Percentiles rank a stretch among this genome's conserved stretches.
Conservation (phyloP, 2,888 invertebrate species). For the Caenorhabditis drosophilae region DNA sequence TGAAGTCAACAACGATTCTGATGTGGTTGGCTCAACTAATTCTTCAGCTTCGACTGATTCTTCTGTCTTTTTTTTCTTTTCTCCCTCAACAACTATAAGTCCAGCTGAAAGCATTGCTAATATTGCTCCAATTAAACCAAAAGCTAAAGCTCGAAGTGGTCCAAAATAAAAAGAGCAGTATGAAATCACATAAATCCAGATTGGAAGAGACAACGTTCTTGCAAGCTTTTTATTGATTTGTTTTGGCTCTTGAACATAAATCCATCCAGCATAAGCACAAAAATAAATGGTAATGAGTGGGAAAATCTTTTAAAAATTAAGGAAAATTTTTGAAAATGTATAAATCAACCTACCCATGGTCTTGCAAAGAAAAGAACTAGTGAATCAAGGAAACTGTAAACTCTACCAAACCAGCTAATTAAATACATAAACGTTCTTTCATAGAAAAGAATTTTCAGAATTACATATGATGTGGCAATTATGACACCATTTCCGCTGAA, state of each 20-base stretch:
- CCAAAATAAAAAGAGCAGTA: conserved; percentile 58
- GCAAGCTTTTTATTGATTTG: conserved; percentile 63
- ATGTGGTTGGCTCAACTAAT: conserved; percentile 11
- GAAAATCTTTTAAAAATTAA: conserved; percentile 53
- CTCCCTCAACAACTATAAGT: conserved; percentile 36
- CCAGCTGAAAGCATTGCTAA: conserved; percentile 60
- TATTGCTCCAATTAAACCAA: conserved; percentile 51
- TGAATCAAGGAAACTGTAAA: conserved; percentile 53
- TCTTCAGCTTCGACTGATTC: conserved; percentile 13
- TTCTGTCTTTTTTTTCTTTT: conserved; percentile 1
- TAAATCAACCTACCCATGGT: conserved; percentile 59
- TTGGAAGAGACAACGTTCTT: conserved; percentile 63
- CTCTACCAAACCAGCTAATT: conserved; percentile 54
- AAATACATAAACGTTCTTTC: conserved; percentile 61
- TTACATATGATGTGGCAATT: conserved; percentile 51
- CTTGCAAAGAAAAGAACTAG: conserved; percentile 56
- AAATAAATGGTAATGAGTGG: conserved; percentile 59
- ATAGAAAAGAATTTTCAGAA: conserved; percentile 62
- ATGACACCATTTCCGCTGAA: conserved; percentile 56
- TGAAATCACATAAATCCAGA: conserved; percentile 66
- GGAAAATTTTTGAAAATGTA: too few species aligned
- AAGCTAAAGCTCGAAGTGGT: conserved; percentile 61
- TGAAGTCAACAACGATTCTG: conserved; percentile 15
- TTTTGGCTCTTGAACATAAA: conserved; percentile 61
- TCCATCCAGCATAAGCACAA: conserved; percentile 60